These are phyloP conservation scores for Folsomia manolachei DNA, from an alignment of 2,888 invertebrate species.

Conservation along the genomic window DNA sequence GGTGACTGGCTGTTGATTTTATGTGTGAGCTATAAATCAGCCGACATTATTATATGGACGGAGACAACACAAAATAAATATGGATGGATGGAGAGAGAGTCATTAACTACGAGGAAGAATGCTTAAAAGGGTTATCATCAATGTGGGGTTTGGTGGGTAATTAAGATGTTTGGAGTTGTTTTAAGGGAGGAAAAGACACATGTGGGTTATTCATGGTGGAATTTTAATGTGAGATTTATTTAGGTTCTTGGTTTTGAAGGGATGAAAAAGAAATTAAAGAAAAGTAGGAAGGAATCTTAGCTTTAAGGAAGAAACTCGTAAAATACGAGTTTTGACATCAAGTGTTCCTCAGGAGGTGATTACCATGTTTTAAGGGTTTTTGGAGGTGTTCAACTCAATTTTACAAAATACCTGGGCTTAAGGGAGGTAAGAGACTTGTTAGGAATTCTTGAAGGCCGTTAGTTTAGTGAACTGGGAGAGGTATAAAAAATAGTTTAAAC, in stretches of 20 bases:
- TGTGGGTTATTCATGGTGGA: too few relatives aligned
- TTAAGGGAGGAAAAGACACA: too few relatives aligned
- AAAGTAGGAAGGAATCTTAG: neutral
- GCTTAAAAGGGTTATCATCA: neutral
- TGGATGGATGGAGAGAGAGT: neutral
- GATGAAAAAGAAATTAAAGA: too few relatives aligned
- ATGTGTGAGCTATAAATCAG: conserved; percentile 47
- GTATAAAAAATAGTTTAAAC: too few relatives aligned
- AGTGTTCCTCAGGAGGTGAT: neutral
- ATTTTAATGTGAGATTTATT: neutral
- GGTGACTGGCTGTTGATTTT: conserved; percentile 40
- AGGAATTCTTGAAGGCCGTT: too few relatives aligned
- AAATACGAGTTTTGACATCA: neutral
- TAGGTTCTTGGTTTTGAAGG: neutral
- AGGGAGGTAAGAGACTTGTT: too few relatives aligned
- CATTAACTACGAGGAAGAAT: neutral
- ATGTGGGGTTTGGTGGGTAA: neutral
- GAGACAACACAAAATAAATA: neutral
- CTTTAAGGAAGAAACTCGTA: too few relatives aligned
- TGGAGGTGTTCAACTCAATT: neutral
- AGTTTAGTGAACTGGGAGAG: too few relatives aligned
- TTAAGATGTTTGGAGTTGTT: neutral
- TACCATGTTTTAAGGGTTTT: neutral
- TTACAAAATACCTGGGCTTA: too few relatives aligned
- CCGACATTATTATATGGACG: conserved; percentile 30